phyloP scores from a whole-genome alignment of 1,140 invertebrate genomes.

The Drosophila bocki region DNA sequence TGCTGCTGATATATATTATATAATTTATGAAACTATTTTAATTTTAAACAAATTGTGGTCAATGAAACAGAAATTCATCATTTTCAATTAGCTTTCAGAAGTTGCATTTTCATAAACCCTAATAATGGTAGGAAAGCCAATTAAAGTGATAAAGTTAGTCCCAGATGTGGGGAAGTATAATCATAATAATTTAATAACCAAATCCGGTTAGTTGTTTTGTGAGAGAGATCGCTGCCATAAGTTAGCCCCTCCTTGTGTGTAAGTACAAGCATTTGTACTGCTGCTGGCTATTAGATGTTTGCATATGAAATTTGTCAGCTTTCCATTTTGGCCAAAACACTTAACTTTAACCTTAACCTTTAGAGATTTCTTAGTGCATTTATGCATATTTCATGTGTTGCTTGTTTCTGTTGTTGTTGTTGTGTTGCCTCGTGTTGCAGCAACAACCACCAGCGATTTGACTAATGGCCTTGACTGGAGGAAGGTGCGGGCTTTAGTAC shows the following conservation, averaged over 20 bases:
- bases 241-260: conserved; percentile 19
- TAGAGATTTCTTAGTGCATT: conserved; percentile 50
- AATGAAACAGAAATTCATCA: not conserved
- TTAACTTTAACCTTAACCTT: conserved; percentile 77
- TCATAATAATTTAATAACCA: conserved; percentile 34
- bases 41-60: not conserved
- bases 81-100: not conserved
- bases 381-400: conserved; percentile 67
- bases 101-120: not conserved
- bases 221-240: conserved; percentile 19
- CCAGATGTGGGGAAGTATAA: conserved; percentile 14
- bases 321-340: conserved; percentile 61
- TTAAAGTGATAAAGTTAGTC: conserved; percentile 2
- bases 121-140: conserved; percentile 8
- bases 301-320: conserved; percentile 47
- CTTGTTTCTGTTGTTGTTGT: conserved; percentile 20
- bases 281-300: conserved; percentile 35
- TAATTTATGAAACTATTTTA: not conserved
- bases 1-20: not conserved
- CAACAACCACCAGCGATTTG: conserved; percentile 58
- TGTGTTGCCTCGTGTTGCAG: conserved; percentile 11
- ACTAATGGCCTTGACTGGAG: conserved; percentile 70
- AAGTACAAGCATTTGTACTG: conserved; percentile 2
- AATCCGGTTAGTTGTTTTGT: conserved; percentile 19
- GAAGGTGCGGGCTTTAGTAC: conserved; percentile 15